phyloP scores from a whole-genome alignment of 2,888 invertebrate species.

The Torymus aiolomorphi region DNA sequence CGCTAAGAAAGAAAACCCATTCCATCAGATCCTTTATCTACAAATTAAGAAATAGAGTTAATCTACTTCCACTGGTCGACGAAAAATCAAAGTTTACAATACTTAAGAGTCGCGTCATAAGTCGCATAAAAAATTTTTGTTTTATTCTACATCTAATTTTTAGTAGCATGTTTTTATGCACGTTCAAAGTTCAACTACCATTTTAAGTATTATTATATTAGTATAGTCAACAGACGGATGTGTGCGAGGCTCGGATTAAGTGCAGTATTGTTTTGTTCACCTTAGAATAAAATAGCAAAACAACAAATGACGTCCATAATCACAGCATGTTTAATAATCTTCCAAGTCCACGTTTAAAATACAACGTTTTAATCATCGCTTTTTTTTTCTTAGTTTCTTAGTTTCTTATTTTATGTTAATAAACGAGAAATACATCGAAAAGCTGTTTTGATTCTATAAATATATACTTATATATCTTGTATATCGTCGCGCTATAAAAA shows the following conservation, averaged over 20 bases:
- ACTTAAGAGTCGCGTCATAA: conserved; percentile 12
- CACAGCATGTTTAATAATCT: conserved; percentile 36
- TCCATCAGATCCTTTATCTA: conserved; percentile 37
- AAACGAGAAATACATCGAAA: conserved; percentile 23
- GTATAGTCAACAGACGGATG: conserved; percentile 26
- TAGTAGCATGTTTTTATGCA: conserved; percentile 17
- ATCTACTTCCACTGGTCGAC: conserved; percentile 39
- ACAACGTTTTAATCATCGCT: conserved; percentile 30
- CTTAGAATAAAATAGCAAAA: conserved; percentile 28
- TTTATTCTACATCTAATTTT: conserved; percentile 15
- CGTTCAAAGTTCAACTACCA: conserved; percentile 21
- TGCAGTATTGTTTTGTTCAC: neutral
- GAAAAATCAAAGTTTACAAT: conserved; percentile 40
- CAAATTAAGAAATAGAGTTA: conserved; percentile 24
- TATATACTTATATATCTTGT: conserved; percentile 10
- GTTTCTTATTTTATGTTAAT: neutral
- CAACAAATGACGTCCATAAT: conserved; percentile 24
- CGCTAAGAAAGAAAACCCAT: neutral
- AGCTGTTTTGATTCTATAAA: conserved; percentile 17
- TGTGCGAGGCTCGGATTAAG: conserved; percentile 41
- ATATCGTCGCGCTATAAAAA: conserved; percentile 17
- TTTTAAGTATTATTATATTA: conserved; percentile 5
- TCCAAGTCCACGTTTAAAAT: conserved; percentile 27
- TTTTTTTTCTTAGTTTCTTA: neutral
- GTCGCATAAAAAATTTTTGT: conserved; percentile 11